Percentiles rank a stretch among this genome's conserved stretches.
These are phyloP conservation scores for Meda fulgida DNA, from an alignment of 2,797 vertebrate species.

Conservation along the genomic window DNA sequence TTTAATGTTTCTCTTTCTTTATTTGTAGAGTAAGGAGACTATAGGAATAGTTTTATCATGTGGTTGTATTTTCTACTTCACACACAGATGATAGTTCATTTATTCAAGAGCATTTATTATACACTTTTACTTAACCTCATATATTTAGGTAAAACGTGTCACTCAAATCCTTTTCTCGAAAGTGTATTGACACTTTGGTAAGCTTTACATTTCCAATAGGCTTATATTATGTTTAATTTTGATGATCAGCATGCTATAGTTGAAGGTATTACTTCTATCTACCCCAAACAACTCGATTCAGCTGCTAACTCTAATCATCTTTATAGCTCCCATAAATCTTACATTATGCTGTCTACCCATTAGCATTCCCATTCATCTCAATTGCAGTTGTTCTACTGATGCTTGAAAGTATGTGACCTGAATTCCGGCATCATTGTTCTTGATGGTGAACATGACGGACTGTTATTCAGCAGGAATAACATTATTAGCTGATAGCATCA, in stretches of 20 bases:
- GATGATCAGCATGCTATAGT: not conserved
- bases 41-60: not conserved
- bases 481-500: not conserved
- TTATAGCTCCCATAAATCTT: not conserved
- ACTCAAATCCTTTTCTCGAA: not conserved
- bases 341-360: not conserved
- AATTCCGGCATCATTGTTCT: not conserved
- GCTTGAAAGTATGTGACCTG: not conserved
- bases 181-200: not conserved
- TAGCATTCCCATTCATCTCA: not conserved
- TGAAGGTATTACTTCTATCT: not conserved
- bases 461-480: not conserved
- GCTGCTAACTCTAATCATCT: not conserved
- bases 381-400: not conserved
- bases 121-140: not conserved
- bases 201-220: not conserved
- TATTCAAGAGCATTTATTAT: conserved; percentile 12
- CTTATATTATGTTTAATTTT: not conserved
- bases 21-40: not conserved
- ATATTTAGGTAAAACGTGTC: conserved; percentile 8
- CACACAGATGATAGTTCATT: conserved; percentile 20
- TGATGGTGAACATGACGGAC: not conserved
- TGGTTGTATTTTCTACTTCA: conserved; percentile 28
- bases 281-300: not conserved
- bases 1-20: too few species aligned